Evolutionary conservation across 37 sponge, comb jelly and placozoan genomes (phyloP).

Genomic region (Mnemiopsis leidyi): DNA sequence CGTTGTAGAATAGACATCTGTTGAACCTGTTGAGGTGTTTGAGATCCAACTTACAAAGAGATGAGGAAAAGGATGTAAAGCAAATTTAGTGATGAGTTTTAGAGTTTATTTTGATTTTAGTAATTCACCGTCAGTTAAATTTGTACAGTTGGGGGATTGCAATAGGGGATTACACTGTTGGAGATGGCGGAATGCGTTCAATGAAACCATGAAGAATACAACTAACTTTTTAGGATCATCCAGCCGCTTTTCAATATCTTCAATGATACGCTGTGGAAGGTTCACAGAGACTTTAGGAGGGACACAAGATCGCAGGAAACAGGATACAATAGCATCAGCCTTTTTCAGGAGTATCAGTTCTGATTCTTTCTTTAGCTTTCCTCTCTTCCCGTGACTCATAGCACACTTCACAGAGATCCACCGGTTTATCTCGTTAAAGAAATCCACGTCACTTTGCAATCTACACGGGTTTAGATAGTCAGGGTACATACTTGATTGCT

Average conservation of each 20-base stretch:
- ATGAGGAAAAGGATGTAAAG: too few relatives aligned
- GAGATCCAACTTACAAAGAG: too few relatives aligned
- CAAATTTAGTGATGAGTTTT: too few relatives aligned
- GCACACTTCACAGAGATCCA: constrained; percentile 65
- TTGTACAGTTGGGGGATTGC: too few relatives aligned
- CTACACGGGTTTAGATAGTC: constrained; percentile 59
- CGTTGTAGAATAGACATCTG: constrained; percentile 85
- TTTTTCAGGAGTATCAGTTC: constrained; percentile 80
- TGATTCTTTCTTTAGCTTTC: constrained; percentile 71
- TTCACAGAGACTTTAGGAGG: constrained; percentile 77
- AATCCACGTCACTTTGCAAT: constrained; percentile 78
- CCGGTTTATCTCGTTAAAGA: constrained; percentile 90
- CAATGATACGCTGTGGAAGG: not conserved
- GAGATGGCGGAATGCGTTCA: too few relatives aligned
- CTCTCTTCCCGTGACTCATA: constrained; percentile 56
- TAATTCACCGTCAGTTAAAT: too few relatives aligned
- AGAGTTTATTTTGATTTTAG: too few relatives aligned
- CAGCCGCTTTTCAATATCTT: not conserved
- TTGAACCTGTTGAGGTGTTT: constrained; percentile 45
- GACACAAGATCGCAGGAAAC: constrained; percentile 82
- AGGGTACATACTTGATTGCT: not conserved
- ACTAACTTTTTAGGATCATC: not conserved
- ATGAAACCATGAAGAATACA: too few relatives aligned
- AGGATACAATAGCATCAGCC: constrained; percentile 86
- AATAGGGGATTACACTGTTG: not conserved